Base-by-base conservation (phyloP, 1,140 invertebrate genomes). In the Hylaeus volcanicus region DNA sequence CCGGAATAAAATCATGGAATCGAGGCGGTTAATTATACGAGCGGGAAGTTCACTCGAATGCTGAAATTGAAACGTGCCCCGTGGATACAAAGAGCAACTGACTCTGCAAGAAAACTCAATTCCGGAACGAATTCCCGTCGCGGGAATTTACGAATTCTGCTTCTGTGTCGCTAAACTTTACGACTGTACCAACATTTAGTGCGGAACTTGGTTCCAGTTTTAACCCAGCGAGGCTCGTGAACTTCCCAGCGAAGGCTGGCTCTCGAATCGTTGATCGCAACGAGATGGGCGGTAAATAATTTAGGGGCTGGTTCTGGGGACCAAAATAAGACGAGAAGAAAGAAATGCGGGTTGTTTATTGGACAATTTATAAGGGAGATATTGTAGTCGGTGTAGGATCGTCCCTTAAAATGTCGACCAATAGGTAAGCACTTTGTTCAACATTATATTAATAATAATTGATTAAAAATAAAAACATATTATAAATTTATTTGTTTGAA, bases 151-250 rank as follows among this genome's bases (percentile, higher is more conserved):
- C 61, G 39, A 64, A 64, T 64, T 15, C 61, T 6, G 61, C 39
- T 64, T 64, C 61, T 64, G 61, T 6, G 39, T 43, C 61, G 39
- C 39, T 64, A 64, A 64, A 64, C 61, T 64, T 64, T 64, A 64
- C 61, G 61, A 64, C 3, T 14, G 61, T 64, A 43, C 39, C 39
- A 43, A 64, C 61, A 64, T 64, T 64, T 64, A 64, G 14, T 3
- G 39, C 14, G 39, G 12, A 64, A 64, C 39, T 12, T 14, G 39
- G 61, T 39, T 63, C 12, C 43, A 39, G 12, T 64, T 64, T 63
- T 64, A 64, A 64, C 15, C 14, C 5, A 11, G 8, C 39, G 39
- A 4, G 1, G 39, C 61, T 15, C 61, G 12, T 64, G 61, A 64
- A 43, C 14, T 12, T 64, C 41, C 2, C 11, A 48, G 8, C 45